phyloP scores from a whole-genome alignment of 2,888 invertebrate genomes.

The Drosophila affinis region DNA sequence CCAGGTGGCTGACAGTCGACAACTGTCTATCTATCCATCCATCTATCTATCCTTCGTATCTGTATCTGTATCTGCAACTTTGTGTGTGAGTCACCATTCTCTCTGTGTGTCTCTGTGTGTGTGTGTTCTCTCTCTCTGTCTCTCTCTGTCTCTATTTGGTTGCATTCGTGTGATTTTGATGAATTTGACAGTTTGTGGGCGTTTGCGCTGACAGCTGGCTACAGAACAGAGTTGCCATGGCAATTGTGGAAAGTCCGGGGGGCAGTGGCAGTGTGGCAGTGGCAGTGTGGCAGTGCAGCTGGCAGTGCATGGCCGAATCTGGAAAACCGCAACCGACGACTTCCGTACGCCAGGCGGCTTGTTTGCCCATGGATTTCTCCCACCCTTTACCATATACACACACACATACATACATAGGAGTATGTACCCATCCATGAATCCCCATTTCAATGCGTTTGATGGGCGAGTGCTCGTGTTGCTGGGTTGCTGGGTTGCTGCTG shows the following conservation, averaged over 20 bases:
- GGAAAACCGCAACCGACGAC: conserved; percentile 75
- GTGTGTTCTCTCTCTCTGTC: not conserved
- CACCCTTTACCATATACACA: not conserved
- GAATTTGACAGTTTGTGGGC: conserved; percentile 83
- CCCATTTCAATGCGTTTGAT: conserved; percentile 16
- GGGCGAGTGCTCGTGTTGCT: not conserved
- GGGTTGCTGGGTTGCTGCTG: no score
- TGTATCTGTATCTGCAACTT: conserved; percentile 5
- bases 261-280: not conserved
- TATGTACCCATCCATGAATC: conserved; percentile 8
- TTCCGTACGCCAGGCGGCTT: conserved; percentile 77
- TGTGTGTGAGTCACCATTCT: conserved; percentile 4
- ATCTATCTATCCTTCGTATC: conserved; percentile 11
- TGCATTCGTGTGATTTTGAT: conserved; percentile 81
- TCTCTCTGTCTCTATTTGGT: conserved; percentile 29
- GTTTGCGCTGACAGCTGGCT: conserved; percentile 80
- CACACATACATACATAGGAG: no score
- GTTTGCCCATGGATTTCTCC: conserved; percentile 56
- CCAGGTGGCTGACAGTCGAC: conserved; percentile 69
- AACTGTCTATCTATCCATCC: conserved; percentile 49
- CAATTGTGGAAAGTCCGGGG: conserved; percentile 17
- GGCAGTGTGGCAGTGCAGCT: conserved; percentile 16
- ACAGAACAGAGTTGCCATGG: conserved; percentile 41
- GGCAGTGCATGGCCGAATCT: conserved; percentile 46
- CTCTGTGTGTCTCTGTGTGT: not conserved